These are phyloP conservation scores for Linnaemya tessellans DNA, from an alignment of 2,888 invertebrate species.

Conservation along the genomic window DNA sequence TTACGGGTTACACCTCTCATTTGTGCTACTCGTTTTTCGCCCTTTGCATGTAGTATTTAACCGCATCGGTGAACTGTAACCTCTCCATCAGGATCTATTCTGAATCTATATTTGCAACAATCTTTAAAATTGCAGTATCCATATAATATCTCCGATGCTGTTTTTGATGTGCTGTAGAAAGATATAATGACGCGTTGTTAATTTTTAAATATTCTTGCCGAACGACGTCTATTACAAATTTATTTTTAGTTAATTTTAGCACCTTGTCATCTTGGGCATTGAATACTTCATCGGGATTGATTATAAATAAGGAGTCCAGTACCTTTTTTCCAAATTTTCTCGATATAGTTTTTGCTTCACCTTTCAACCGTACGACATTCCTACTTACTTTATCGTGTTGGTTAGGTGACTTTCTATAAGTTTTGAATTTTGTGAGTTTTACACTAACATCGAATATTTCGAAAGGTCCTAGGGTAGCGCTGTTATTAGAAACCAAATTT, in stretches of 20 bases:
- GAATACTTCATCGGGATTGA: background rate
- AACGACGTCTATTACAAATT: background rate
- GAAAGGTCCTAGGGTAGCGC: too few relatives aligned
- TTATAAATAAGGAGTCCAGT: background rate
- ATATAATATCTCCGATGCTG: background rate
- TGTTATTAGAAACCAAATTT: too few relatives aligned
- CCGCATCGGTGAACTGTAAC: background rate
- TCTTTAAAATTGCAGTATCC: conserved; percentile 7
- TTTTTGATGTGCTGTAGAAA: background rate
- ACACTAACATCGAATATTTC: too few relatives aligned
- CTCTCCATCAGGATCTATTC: background rate
- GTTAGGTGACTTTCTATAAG: too few relatives aligned
- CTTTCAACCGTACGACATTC: too few relatives aligned
- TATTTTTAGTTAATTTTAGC: conserved; percentile 15
- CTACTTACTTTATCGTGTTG: too few relatives aligned
- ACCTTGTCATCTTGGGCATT: background rate
- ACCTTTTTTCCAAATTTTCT: background rate
- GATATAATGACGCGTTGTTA: conserved; percentile 1
- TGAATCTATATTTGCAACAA: background rate
- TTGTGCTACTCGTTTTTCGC: conserved; percentile 1
- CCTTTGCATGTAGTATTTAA: background rate
- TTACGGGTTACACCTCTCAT: conserved; percentile 18
- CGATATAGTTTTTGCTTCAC: background rate
- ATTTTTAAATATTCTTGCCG: conserved; percentile 1
- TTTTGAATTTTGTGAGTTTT: too few relatives aligned